phyloP scores from a whole-genome alignment of 2,888 invertebrate genomes.

The Entomobrya multifasciata region DNA sequence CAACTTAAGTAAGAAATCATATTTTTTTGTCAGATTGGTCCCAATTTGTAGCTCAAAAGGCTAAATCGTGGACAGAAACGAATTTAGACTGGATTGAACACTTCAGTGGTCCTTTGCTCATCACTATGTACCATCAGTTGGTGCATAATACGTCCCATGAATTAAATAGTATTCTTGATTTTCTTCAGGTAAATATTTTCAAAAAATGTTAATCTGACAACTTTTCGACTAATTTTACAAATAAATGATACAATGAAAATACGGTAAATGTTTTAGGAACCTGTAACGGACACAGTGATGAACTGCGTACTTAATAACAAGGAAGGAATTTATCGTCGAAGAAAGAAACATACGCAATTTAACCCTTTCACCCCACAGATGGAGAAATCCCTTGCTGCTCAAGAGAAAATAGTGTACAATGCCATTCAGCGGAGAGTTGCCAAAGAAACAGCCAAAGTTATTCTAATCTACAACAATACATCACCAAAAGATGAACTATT shows the following conservation, averaged over 20 bases:
- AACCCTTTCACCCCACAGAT: constrained; percentile 87
- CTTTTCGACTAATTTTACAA: no score
- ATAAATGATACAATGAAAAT: no score
- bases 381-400: constrained; percentile 83
- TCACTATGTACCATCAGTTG: constrained; percentile 87
- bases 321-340: constrained; percentile 88
- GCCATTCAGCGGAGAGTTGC: constrained; percentile 80
- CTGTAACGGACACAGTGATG: constrained; percentile 81
- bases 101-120: constrained; percentile 86
- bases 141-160: constrained; percentile 83
- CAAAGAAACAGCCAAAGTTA: constrained; percentile 67
- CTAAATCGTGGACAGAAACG: constrained; percentile 86
- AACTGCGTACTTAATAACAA: constrained; percentile 85
- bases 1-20: background rate
- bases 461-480: constrained; percentile 56
- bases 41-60: constrained; percentile 86
- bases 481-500: constrained; percentile 50
- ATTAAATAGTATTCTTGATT: constrained; percentile 83
- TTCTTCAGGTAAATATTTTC: constrained; percentile 78
- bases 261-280: no score
- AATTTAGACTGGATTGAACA: constrained; percentile 87
- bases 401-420: constrained; percentile 83
- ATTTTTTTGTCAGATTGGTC: constrained; percentile 85
- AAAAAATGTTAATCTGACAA: no score
- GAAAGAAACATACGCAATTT: constrained; percentile 85